phyloP scores from a whole-genome alignment of 2,888 invertebrate species.

The Onthophagus sagittarius region DNA sequence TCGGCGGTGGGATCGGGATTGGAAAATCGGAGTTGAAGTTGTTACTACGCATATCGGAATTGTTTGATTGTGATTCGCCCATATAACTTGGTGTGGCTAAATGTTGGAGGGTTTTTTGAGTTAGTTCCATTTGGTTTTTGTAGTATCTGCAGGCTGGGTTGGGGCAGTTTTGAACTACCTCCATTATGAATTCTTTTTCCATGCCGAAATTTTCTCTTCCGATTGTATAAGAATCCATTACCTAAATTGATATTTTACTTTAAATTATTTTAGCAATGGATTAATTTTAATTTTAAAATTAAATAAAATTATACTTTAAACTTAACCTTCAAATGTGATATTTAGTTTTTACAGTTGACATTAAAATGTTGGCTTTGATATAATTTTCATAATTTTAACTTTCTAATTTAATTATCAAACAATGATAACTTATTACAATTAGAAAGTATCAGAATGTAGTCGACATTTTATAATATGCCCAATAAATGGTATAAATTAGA shows the following conservation, averaged over 20 bases:
- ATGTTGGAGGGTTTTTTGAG: conserved; percentile 69
- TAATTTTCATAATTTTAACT: too few species aligned
- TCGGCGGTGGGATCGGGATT: conserved; percentile 42
- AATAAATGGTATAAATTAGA: too few species aligned
- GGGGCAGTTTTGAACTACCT: conserved; percentile 85
- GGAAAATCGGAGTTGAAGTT: conserved; percentile 39
- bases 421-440: too few species aligned
- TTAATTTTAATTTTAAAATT: too few species aligned
- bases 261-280: neutral
- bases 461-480: too few species aligned
- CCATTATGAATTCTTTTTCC: conserved; percentile 86
- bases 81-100: conserved; percentile 53
- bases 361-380: too few species aligned
- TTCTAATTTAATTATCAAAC: too few species aligned
- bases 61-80: conserved; percentile 42
- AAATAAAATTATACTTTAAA: too few species aligned
- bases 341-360: too few species aligned
- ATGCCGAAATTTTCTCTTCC: conserved; percentile 79
- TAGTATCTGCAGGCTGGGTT: conserved; percentile 85
- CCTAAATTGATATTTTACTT: conserved; percentile 44
- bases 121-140: conserved; percentile 75
- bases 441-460: too few species aligned
- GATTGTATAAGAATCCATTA: conserved; percentile 82
- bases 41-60: conserved; percentile 42
- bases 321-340: too few species aligned